Evolutionary conservation across 64 coral and sea anemone genomes (phyloP), one percentile per base, ranked within the genome.

Genomic region (Pachyseris speciosa): DNA sequence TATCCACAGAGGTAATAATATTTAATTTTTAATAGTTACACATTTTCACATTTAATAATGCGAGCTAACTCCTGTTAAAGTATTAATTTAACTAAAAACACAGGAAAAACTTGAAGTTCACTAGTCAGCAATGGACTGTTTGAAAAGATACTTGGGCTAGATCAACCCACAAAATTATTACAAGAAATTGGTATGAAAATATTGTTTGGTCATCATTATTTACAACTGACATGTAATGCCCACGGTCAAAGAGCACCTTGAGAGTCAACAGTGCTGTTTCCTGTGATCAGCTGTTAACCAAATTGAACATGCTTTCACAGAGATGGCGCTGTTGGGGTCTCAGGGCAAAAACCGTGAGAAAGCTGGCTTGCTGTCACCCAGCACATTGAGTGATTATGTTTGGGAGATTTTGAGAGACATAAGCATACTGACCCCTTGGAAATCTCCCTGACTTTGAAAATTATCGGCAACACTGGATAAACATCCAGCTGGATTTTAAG

Each of bases 161-260:
- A 2, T 4, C 22, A 38, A 11, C 33, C 29, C 26, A 81, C 52
- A 40, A 37, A 60, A 81, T 40, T 38, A 36, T 37, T 61, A 81
- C 53, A 81, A 61, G 77, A 81, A 40, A 80, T 80, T 58, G 32
- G 22, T 81, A 81, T 81, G 77, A 81, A 81, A 81, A 81, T 81
- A 81, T 32, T 79, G 34, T 37, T 81, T 60, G 32, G 33, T 63
- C 34, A 37, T 58, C 53, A 81, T 57, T 81, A 81, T 81, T 37
- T 81, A 81, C 77, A 81, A 12, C 77, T 36, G 24, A 26, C 17
- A 39, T 40, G 17, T 27, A 61, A 33, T 40, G 6, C 39, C 36
- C 67, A 71, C 16, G 33, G 39, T 16, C 17, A 0, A 17, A 32
- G 20, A 12, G 7, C 50, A 12, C 16, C 9, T 30, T 48, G 7